Conservation (phyloP, 2,888 invertebrate species). For the Copidosoma aretas region DNA sequence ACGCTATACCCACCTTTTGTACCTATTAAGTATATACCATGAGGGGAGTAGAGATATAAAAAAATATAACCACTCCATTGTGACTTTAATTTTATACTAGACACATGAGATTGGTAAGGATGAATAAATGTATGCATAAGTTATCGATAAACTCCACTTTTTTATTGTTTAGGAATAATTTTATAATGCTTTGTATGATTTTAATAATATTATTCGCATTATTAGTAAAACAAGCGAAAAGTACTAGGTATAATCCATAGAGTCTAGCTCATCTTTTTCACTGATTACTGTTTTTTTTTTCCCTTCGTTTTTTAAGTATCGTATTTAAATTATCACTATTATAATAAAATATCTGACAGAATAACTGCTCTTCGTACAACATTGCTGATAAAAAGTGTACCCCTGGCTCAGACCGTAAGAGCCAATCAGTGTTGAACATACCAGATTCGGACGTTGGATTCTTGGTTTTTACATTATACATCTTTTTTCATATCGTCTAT, state of each 20-base stretch:
- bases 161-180: constrained; percentile 53
- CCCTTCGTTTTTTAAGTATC: constrained; percentile 33
- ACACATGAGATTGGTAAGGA: too few relatives aligned
- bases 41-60: too few relatives aligned
- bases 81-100: too few relatives aligned
- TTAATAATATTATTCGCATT: constrained; percentile 48
- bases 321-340: constrained; percentile 50
- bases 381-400: constrained; percentile 46
- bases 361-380: constrained; percentile 47
- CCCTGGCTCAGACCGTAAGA: constrained; percentile 40
- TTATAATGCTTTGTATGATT: constrained; percentile 51
- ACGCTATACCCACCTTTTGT: too few relatives aligned
- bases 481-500: constrained; percentile 4
- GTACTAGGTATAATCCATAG: constrained; percentile 45
- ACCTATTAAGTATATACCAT: too few relatives aligned
- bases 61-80: too few relatives aligned
- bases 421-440: constrained; percentile 26
- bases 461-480: constrained; percentile 21
- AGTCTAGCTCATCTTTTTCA: constrained; percentile 45
- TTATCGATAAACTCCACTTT: constrained; percentile 54
- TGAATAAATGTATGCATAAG: constrained; percentile 20
- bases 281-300: constrained; percentile 38
- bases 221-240: constrained; percentile 52
- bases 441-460: constrained; percentile 29
- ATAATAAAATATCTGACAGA: constrained; percentile 51